Percentiles rank a stretch among this genome's conserved stretches.
Conservation (phyloP, 2,797 vertebrate species). For the Tapirus indicus region DNA sequence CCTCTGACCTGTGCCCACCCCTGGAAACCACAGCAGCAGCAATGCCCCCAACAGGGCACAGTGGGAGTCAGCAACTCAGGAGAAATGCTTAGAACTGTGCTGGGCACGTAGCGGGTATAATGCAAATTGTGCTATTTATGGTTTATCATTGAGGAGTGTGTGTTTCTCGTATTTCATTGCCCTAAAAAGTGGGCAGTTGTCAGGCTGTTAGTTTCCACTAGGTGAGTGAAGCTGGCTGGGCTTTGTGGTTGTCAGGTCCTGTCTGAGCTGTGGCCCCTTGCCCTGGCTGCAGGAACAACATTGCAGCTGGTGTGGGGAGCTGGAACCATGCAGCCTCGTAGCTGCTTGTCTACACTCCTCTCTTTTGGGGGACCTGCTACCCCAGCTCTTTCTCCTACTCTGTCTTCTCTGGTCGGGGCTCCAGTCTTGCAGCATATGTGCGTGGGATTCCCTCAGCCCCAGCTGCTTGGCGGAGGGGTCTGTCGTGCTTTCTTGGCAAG, state of each 20-base stretch:
- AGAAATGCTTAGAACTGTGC: not conserved
- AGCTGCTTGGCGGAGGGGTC: not conserved
- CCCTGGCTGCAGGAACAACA: accelerated
- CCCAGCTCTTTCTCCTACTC: not conserved
- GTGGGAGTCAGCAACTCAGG: not conserved
- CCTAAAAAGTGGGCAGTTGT: not conserved
- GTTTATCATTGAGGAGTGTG: accelerated
- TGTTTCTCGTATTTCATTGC: not conserved
- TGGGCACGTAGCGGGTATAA: not conserved
- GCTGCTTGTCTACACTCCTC: not conserved
- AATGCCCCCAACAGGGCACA: not conserved
- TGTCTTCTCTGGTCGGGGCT: not conserved
- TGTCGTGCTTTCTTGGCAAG: accelerated
- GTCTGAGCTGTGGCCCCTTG: accelerated
- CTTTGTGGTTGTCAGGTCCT: not conserved
- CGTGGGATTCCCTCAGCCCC: not conserved
- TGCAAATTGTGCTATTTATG: not conserved
- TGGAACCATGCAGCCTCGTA: accelerated
- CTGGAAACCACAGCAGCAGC: too few species aligned
- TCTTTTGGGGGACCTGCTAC: not conserved
- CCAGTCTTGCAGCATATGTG: not conserved
- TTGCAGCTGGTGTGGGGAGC: accelerated
- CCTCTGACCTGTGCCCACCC: not conserved
- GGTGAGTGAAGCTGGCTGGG: not conserved
- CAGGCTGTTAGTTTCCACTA: not conserved